Evolutionary conservation across 92 coral and sea anemone species (phyloP), one percentile per base, ranked within the genome.

Genomic region (Meandrina meandrites): DNA sequence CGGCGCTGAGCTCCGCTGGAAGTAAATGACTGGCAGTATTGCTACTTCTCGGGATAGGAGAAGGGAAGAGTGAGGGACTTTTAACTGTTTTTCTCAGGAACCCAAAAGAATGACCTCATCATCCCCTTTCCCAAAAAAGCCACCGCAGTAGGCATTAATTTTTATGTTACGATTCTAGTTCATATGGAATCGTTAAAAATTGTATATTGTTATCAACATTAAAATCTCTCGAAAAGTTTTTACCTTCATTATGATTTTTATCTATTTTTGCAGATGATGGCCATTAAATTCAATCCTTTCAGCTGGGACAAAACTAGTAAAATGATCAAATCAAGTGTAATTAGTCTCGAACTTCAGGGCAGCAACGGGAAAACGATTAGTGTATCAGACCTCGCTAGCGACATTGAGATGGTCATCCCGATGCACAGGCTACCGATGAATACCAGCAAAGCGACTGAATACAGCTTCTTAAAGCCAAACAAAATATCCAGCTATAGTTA

Each of bases 271-370:
- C 71, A 80, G 84, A 80, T 80, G 84, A 36, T 50, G 28, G 35
- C 84, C 35, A 2, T 60, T 28, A 37, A 40, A 0, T 75, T 78
- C 32, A 85, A 85, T 66, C 88, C 88, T 58, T 85, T 75, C 45
- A 77, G 13, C 28, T 85, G 88, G 88, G 83, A 57, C 66, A 27
- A 57, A 0, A 85, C 76, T 64, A 78, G 81, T 31, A 24, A 64
- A 2, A 82, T 67, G 73, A 66, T 85, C 27, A 66, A 76, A 35
- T 76, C 88, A 76, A 37, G 62, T 42, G 83, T 85, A 2, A 27
- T 57, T 30, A 57, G 81, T 48, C 62, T 75, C 27, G 88, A 75
- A 22, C 42, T 85, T 18, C 62, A 58, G 45, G 47, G 21, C 42
- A 54, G 15, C 36, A 53, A 53, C 27, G 45, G 15, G 60, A 22